phyloP scores from a whole-genome alignment of 2,888 invertebrate species.

The Protophormia terraenovae region DNA sequence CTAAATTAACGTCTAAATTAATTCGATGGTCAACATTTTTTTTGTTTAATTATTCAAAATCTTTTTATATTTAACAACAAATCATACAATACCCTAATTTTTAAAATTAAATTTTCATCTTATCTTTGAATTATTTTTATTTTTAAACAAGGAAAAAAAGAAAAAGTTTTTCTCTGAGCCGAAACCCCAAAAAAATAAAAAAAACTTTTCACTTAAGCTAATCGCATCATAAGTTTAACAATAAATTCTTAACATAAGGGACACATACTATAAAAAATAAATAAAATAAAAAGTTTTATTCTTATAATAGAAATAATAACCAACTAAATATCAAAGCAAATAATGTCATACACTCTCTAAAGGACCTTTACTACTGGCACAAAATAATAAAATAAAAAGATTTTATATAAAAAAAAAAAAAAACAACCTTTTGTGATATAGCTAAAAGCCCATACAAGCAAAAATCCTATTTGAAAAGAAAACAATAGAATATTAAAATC shows the following conservation, averaged over 20 bases:
- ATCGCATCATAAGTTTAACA: constrained; percentile 61
- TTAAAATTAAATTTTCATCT: neutral
- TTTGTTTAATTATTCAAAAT: too few species aligned
- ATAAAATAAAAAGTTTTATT: constrained; percentile 18
- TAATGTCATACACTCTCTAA: too few species aligned
- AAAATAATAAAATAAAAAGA: constrained; percentile 3
- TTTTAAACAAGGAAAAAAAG: neutral
- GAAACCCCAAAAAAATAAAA: neutral
- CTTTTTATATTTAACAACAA: too few species aligned
- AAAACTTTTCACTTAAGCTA: constrained; percentile 65
- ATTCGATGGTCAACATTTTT: too few species aligned
- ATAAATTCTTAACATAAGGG: constrained; percentile 55
- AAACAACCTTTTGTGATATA: neutral
- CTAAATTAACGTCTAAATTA: too few species aligned
- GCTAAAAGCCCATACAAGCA: neutral
- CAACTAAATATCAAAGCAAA: neutral
- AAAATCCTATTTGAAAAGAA: constrained; percentile 38
- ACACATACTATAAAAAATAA: neutral
- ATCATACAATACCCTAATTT: too few species aligned
- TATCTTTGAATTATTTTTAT: neutral
- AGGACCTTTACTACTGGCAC: too few species aligned
- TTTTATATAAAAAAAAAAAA: neutral
- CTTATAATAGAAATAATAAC: constrained; percentile 21
- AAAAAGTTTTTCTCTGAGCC: constrained; percentile 20
- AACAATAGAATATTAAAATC: constrained; percentile 51